Conservation (phyloP, 1,140 invertebrate species). For the Papilio xuthus region DNA sequence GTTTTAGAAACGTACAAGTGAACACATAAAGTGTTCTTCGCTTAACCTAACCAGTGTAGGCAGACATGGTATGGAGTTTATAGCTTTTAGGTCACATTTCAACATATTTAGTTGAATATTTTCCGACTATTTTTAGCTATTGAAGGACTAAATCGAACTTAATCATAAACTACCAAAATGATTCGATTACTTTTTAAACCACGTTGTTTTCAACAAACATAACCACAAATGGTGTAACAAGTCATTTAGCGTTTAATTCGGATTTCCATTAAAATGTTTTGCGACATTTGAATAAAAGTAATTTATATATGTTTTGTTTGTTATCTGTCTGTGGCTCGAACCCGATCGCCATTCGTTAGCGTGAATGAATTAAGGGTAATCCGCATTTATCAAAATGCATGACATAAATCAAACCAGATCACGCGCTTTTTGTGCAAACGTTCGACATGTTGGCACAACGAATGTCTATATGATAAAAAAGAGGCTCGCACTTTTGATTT, state of each 20-base stretch:
- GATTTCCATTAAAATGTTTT: constrained; percentile 7
- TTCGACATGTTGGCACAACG: constrained; percentile 33
- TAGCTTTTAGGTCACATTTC: too few relatives aligned
- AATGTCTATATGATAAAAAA: constrained; percentile 30
- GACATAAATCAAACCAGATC: constrained; percentile 34
- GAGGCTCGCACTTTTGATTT: constrained; percentile 21
- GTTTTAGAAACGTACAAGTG: not conserved
- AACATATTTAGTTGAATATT: too few relatives aligned
- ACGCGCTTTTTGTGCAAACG: not conserved
- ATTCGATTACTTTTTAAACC: not conserved
- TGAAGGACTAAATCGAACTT: not conserved
- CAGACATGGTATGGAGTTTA: too few relatives aligned
- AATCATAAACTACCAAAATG: not conserved
- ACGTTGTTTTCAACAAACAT: not conserved
- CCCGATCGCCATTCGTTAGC: constrained; percentile 34
- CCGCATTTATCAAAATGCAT: constrained; percentile 32
- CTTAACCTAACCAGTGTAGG: too few relatives aligned
- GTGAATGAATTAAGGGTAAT: constrained; percentile 28
- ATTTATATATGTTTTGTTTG: constrained; percentile 32
- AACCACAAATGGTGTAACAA: not conserved
- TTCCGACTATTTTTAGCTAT: not conserved
- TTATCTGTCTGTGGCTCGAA: constrained; percentile 24
- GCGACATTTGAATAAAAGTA: constrained; percentile 10
- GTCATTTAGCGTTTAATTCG: not conserved
- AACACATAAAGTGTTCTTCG: not conserved